Evolutionary conservation across 2,888 invertebrate species (phyloP), one percentile per base, ranked within the genome.

Genomic region (Dorcus hopei): DNA sequence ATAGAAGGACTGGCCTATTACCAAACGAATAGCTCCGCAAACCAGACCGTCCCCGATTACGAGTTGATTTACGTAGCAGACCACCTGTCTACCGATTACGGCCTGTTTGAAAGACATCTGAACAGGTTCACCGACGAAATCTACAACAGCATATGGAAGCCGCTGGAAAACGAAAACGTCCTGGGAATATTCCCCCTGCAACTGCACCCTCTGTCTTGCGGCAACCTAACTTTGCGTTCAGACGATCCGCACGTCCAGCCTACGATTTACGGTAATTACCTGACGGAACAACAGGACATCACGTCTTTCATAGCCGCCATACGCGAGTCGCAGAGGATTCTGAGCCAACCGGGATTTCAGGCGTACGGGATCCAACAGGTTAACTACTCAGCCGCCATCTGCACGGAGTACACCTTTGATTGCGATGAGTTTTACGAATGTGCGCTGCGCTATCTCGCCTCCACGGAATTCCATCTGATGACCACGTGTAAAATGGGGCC

Each of bases 241-340:
- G 85, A 80, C 57, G 85, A 93, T 73, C 91, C 93, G 0, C 83
- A 83, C 65, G 82, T 85, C 0, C 85, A 87, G 67, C 93, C 94
- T 0, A 78, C 83, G 11, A 82, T 93, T 53, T 85, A 91, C 64
- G 89, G 91, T 0, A 90, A 90, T 73, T 97, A 95, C 75, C 85
- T 95, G 71, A 82, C 85, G 0, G 83, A 87, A 68, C 80, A 81
- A 4, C 74, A 68, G 33, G 78, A 78, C 58, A 61, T 77, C 2
- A 72, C 68, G 57, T 72, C 75, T 3, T 71, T 77, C 54, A 70
- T 77, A 11, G 73, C 72, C 3, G 69, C 73, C 0, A 75, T 84
- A 9, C 91, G 0, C 83, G 85, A 59, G 49, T 23, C 52, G 3
- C 40, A 55, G 1, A 80, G 83, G 62, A 79, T 79, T 67, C 79